Base-by-base conservation (phyloP, 1,140 invertebrate species). In the Leptinotarsa lineolata region DNA sequence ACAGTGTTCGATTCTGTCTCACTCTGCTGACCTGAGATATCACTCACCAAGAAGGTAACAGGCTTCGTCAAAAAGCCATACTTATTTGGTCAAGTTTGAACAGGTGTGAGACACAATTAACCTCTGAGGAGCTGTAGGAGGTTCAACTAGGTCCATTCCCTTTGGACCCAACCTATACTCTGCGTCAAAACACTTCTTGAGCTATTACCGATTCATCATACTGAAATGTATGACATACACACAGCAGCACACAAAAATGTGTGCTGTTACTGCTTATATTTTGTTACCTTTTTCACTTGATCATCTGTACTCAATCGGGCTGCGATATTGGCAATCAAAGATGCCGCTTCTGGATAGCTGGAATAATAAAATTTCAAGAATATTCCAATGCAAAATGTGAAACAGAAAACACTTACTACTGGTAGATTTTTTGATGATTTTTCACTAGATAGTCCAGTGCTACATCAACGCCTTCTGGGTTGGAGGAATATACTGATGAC, bases 361-460 rank as follows among this genome's bases (percentile, higher is more conserved):
- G 20, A 63, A 63, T 54, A 54, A 54, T 16, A 54, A 15, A n/a
- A 18, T 54, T 54, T 54, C 13, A 3, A 39, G 11, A 1, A 5
- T 54, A 15, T 16, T n/a, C 4, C 48, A 54, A 15, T 15, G n/a
- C 48, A 18, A 20, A 63, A 63, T 22, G 20, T 18, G 4, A 4
- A 24, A 63, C 4, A 18, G 60, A 12, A 63, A 63, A 22, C 15
- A 18, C 60, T 18, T 21, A 18, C 60, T 15, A 21, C 15, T 18
- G 20, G 4, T 24, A 13, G 11, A 59, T 59, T 63, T 63, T 63
- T 13, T 24, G 21, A 68, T 76, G 69, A 58, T 76, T 73, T 54
- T 76, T 71, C 11, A 45, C 44, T 21, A 91, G 77, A 54, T 86
- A 88, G 11, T 88, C 82, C 3, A 90, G 80, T 1, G 81, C 83